Conservation (phyloP, 2,797 vertebrate species). For the Hypotaenidia philippensis region DNA sequence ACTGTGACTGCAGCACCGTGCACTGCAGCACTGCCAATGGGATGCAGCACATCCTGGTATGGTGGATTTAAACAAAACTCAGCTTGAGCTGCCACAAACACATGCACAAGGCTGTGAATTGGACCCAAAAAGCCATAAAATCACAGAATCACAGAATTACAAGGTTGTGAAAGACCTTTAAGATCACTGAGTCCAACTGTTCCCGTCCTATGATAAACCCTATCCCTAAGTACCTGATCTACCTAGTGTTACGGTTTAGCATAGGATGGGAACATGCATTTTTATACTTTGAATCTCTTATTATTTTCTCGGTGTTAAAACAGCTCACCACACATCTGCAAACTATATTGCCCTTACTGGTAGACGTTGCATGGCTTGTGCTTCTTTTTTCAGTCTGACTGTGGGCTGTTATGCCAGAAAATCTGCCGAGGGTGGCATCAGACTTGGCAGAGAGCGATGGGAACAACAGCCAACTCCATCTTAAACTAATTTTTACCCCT, state of each 20-base stretch:
- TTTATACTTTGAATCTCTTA: not conserved
- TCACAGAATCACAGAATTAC: too few relatives aligned
- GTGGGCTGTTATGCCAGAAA: not conserved
- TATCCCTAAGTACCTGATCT: too few relatives aligned
- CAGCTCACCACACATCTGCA: not conserved
- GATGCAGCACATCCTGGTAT: rapidly evolving
- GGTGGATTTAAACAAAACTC: rapidly evolving
- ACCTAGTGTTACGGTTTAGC: too few relatives aligned
- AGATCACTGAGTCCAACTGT: too few relatives aligned
- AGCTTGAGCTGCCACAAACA: not conserved
- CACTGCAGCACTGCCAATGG: rapidly evolving
- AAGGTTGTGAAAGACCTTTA: too few relatives aligned
- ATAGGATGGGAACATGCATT: not conserved
- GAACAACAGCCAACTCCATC: conserved; percentile 1
- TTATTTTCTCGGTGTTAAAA: not conserved
- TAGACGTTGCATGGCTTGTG: not conserved
- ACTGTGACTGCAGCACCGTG: not conserved
- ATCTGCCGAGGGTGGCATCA: not conserved
- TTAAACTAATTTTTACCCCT: not conserved
- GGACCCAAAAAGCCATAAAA: not conserved
- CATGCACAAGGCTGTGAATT: not conserved
- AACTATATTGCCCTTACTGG: not conserved
- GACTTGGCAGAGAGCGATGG: not conserved
- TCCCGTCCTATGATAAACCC: too few relatives aligned
- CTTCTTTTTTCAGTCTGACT: not conserved